A percentile compares a stretch with the other conserved stretches of the same genome.
Evolutionary conservation across 1,140 invertebrate species (phyloP).

Genomic region (Ectropis grisescens): DNA sequence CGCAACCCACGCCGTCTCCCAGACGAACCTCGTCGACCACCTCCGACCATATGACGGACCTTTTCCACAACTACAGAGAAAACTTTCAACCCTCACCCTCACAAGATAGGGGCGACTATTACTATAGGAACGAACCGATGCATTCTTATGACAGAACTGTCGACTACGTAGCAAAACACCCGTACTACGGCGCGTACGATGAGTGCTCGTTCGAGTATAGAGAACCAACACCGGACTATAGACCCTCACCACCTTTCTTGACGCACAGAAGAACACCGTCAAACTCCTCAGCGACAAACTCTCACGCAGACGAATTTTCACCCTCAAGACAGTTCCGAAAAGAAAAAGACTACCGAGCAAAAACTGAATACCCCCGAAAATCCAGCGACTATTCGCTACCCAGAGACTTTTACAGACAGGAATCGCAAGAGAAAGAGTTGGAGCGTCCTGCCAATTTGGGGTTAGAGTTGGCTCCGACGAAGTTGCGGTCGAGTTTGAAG

Average conservation of each 20-base stretch:
- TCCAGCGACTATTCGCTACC: conserved; percentile 52
- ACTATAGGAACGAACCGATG: conserved; percentile 62
- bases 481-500: conserved; percentile 82
- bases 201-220: conserved; percentile 46
- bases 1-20: conserved; percentile 77
- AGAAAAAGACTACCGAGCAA: conserved; percentile 54
- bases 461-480: conserved; percentile 71
- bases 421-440: conserved; percentile 66
- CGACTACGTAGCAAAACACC: conserved; percentile 51
- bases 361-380: conserved; percentile 60
- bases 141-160: conserved; percentile 42
- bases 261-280: conserved; percentile 41
- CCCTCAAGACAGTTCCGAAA: conserved; percentile 38
- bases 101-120: conserved; percentile 75
- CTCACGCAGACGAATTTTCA: conserved; percentile 45
- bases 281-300: conserved; percentile 44
- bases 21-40: conserved; percentile 49
- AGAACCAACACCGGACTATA: conserved; percentile 34
- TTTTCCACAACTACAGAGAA: conserved; percentile 55
- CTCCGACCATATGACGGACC: conserved; percentile 39
- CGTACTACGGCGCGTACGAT: conserved; percentile 47
- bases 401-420: conserved; percentile 68
- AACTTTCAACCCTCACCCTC: conserved; percentile 46
- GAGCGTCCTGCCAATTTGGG: conserved; percentile 82
- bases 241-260: conserved; percentile 22